phyloP scores from a whole-genome alignment of 2,797 vertebrate species.

The Margarornis squamiger region DNA sequence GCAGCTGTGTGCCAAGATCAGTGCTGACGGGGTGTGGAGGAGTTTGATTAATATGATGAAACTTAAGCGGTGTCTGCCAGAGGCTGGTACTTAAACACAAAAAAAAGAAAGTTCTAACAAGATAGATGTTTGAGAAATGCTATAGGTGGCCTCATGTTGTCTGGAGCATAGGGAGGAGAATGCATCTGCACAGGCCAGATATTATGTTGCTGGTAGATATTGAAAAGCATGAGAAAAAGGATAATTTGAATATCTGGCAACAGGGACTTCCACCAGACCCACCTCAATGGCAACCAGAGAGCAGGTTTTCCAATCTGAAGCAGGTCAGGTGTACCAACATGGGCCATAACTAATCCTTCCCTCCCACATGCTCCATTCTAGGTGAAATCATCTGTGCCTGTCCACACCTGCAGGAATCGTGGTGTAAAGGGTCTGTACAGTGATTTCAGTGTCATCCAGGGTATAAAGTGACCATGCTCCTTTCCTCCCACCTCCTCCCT shows the following conservation, averaged over 20 bases:
- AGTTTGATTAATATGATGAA: conserved; percentile 47
- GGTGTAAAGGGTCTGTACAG: background rate
- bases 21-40: background rate
- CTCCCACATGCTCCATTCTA: background rate
- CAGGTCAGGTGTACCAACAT: background rate
- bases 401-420: background rate
- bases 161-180: background rate
- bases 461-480: background rate
- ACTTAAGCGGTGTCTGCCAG: background rate
- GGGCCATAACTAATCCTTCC: background rate
- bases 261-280: background rate
- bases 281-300: background rate
- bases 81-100: background rate
- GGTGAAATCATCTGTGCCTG: background rate
- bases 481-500: background rate
- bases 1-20: background rate
- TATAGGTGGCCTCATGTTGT: background rate
- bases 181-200: background rate
- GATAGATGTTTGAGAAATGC: background rate
- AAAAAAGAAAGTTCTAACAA: background rate
- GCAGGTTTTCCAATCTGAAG: background rate
- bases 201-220: background rate
- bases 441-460: background rate
- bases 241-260: background rate
- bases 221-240: background rate